Evolutionary conservation across 2,797 vertebrate genomes (phyloP).

Genomic region (Dicrostonyx torquatus): DNA sequence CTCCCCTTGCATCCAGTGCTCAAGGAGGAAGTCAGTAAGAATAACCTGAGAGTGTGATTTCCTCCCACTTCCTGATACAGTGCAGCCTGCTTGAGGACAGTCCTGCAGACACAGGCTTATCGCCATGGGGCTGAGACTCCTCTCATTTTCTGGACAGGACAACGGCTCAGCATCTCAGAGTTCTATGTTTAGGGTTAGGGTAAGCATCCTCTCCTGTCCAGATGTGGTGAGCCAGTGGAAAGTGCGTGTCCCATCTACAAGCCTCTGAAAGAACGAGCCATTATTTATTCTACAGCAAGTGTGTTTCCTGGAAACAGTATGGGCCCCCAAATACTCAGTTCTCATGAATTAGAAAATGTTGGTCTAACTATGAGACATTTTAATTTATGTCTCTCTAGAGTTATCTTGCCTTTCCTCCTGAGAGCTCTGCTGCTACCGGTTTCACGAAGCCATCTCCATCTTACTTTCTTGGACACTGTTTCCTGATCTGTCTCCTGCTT

Average conservation of each 20-base stretch:
- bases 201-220: background rate
- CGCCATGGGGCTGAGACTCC: constrained; percentile 15
- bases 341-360: background rate
- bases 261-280: background rate
- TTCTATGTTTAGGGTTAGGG: background rate
- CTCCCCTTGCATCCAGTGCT: background rate
- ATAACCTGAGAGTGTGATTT: constrained; percentile 18
- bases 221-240: background rate
- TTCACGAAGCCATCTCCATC: background rate
- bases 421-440: background rate
- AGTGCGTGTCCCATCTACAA: background rate
- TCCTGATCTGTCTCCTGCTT: background rate
- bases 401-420: background rate
- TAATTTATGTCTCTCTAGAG: background rate
- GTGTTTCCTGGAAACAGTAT: background rate
- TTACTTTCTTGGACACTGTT: background rate
- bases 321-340: background rate
- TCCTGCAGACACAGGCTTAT: background rate
- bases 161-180: background rate
- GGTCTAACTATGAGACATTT: background rate
- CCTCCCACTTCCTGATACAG: background rate
- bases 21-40: constrained; percentile 59
- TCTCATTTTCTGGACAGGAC: constrained; percentile 7
- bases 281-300: background rate
- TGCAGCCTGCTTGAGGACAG: constrained; percentile 45